Percentiles rank a stretch among this genome's conserved stretches.
Evolutionary conservation across 1,140 invertebrate species (phyloP).

Genomic region (Eriosoma lanigerum): DNA sequence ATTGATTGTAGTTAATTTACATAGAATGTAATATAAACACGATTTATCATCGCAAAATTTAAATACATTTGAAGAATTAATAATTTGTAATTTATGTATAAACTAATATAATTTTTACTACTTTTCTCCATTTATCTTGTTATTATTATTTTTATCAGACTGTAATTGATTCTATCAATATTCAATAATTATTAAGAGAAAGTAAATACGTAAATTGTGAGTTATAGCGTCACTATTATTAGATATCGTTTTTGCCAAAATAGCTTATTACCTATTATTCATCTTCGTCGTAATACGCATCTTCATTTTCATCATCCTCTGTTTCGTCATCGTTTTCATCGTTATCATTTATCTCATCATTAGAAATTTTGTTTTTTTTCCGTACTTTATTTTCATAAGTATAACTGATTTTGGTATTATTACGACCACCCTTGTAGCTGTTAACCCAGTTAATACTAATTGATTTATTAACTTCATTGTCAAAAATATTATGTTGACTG

Average conservation of each 20-base stretch:
- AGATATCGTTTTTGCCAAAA: no score
- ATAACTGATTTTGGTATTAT: neutral
- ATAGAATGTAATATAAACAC: neutral
- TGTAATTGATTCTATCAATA: no score
- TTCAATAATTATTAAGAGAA: neutral
- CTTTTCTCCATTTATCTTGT: neutral
- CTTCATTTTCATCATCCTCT: neutral
- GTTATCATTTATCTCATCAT: neutral
- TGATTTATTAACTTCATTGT: neutral
- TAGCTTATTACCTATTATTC: neutral
- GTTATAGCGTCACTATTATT: neutral
- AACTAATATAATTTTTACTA: neutral
- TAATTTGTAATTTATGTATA: no score
- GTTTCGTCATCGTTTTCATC: neutral
- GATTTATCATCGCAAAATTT: neutral
- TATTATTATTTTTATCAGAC: neutral
- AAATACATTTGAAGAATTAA: neutral
- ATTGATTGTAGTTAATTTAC: conserved; percentile 26
- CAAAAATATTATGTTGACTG: neutral
- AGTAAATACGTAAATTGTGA: neutral
- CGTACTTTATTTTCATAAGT: neutral
- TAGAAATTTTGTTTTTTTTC: neutral
- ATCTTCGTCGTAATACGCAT: neutral
- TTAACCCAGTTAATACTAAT: neutral
- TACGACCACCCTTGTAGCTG: no score